Evolutionary conservation across 1,140 invertebrate genomes (phyloP).

Genomic region (Halyomorpha halys): DNA sequence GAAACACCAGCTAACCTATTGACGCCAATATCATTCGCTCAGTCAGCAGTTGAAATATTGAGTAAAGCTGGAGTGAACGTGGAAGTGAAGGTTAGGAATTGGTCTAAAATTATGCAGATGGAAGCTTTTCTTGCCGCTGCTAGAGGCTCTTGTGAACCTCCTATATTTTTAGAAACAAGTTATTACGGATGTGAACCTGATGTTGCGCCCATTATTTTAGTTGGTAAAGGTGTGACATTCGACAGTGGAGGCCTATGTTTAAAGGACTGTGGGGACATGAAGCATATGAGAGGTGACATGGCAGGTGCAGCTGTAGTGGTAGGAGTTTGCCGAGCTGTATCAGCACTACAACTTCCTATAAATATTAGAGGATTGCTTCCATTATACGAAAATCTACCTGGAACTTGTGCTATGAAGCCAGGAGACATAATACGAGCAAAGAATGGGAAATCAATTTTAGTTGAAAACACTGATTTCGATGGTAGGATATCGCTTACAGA

Average conservation of each 20-base stretch:
- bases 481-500: constrained; percentile 53
- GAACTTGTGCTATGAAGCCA: constrained; percentile 48
- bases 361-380: constrained; percentile 47
- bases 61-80: constrained; percentile 41
- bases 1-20: constrained; percentile 54
- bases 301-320: constrained; percentile 37
- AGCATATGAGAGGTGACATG: constrained; percentile 55
- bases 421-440: constrained; percentile 52
- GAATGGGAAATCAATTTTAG: constrained; percentile 54
- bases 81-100: constrained; percentile 35
- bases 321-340: constrained; percentile 44
- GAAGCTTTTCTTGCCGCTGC: constrained; percentile 49
- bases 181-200: constrained; percentile 36
- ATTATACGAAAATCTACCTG: constrained; percentile 53
- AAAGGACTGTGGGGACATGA: constrained; percentile 47
- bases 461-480: constrained; percentile 56
- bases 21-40: constrained; percentile 48
- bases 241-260: constrained; percentile 55
- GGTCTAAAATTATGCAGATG: constrained; percentile 51
- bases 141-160: constrained; percentile 50
- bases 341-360: constrained; percentile 44
- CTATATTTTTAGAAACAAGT: constrained; percentile 40
- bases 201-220: constrained; percentile 36
- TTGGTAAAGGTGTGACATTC: constrained; percentile 53
- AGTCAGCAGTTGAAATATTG: constrained; percentile 39